A percentile compares a stretch with the other conserved stretches of the same genome.
Evolutionary conservation across 2,113 vertebrate genomes (phyloP).

Genomic region (Odobenus rosmarus): DNA sequence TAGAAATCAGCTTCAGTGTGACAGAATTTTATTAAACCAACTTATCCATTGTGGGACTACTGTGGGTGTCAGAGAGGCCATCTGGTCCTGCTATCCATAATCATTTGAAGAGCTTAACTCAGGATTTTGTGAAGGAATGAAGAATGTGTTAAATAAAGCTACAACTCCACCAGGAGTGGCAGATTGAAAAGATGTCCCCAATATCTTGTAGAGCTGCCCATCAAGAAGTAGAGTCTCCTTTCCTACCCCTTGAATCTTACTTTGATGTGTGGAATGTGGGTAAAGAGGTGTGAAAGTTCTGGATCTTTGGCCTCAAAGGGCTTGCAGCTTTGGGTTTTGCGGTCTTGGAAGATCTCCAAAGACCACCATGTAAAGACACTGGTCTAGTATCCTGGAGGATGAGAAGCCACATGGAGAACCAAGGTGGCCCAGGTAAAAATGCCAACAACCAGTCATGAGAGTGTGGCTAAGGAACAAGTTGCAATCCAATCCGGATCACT

Average conservation of each 20-base stretch:
- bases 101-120: not conserved
- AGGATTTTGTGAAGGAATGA: constrained; percentile 25
- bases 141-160: not conserved
- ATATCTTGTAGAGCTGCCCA: not conserved
- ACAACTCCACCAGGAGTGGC: not conserved
- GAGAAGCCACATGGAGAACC: not conserved
- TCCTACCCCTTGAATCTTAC: not conserved
- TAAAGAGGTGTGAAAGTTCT: not conserved
- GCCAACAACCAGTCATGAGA: not conserved
- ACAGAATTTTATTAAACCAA: not conserved
- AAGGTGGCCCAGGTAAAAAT: not conserved
- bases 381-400: not conserved
- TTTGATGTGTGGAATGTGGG: not conserved
- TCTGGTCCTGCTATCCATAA: not conserved
- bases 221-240: not conserved
- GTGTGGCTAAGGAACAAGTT: not conserved
- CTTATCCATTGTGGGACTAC: not conserved
- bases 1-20: not conserved
- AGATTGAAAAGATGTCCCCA: not conserved
- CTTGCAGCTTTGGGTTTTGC: not conserved
- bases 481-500: not conserved
- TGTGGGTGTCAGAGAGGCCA: not conserved
- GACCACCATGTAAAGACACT: not conserved
- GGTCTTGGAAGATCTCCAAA: not conserved
- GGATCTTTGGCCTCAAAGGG: not conserved